Evolutionary conservation across 2,888 invertebrate species (phyloP), one percentile per base, ranked within the genome.

Genomic region (Harmothoe impar): DNA sequence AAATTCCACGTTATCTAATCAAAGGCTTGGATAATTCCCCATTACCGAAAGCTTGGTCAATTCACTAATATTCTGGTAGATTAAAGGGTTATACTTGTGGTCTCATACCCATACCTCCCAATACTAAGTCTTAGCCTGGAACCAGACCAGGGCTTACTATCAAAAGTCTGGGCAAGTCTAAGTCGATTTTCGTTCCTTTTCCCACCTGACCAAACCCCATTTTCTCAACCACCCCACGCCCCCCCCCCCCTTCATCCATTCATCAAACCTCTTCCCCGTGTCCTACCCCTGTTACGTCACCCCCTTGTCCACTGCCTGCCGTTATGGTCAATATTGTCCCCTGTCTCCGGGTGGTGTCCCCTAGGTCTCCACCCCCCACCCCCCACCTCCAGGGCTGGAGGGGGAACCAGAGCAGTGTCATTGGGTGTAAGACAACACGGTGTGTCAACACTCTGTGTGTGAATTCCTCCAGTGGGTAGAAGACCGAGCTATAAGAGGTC

Each of bases 201-300:
- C n/a, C 62, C n/a, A 62, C 62, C 62, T 62, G 62, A 62, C 62
- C 62, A 62, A 62, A 62, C 62, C 62, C 62, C 62, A 10, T 62
- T 62, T 62, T n/a, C 62, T n/a, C 62, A 7, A 43, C 43, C 43
- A 7, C n/a, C n/a, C n/a, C 54, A 52, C 54, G 12, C 54, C 17
- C 1, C 20, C 62, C 20, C 62, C 62, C 23, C 3, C 23, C n/a
- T 62, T n/a, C 62, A n/a, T 62, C 3, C 10, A 10, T 52, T 10
- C 7, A 12, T 3, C 23, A 62, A 62, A n/a, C 43, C 43, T 43
- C 43, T 43, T 43, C 43, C 43, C 43, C 43, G 10, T 43, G 43
- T 43, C 5, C 43, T 10, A 43, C 43, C 43, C 43, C 10, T 43
- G 43, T 43, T 43, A 10, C 43, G 43, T 43, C 43, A 43, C 43